phyloP scores from a whole-genome alignment of 2,888 invertebrate species.

The Volucella inflata region DNA sequence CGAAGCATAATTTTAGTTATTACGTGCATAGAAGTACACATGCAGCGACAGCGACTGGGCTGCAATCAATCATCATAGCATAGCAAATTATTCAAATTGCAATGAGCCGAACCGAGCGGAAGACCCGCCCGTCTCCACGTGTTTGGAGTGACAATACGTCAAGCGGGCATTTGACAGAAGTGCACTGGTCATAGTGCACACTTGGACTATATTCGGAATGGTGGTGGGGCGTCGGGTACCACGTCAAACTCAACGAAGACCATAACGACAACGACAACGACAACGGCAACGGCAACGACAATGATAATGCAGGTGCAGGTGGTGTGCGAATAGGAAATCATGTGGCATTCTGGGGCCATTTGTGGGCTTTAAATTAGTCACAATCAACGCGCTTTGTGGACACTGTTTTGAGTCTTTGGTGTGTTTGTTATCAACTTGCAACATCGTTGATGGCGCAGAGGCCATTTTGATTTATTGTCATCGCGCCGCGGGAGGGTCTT shows the following conservation, averaged over 20 bases:
- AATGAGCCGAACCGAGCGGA: constrained; percentile 58
- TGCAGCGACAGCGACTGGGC: neutral
- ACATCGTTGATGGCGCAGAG: constrained; percentile 67
- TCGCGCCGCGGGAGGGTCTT: constrained; percentile 42
- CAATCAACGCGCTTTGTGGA: constrained; percentile 73
- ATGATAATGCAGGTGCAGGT: neutral
- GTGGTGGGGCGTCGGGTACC: too few relatives aligned
- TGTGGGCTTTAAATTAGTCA: constrained; percentile 70
- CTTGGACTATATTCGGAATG: neutral
- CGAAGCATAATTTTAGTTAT: constrained; percentile 55
- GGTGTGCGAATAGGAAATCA: constrained; percentile 65
- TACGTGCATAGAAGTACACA: constrained; percentile 7
- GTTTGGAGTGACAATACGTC: constrained; percentile 47
- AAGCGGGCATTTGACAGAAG: constrained; percentile 46
- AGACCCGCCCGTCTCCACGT: constrained; percentile 70
- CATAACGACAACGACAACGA: neutral
- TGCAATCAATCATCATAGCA: constrained; percentile 64
- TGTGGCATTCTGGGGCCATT: constrained; percentile 63
- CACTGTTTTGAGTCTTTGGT: constrained; percentile 59
- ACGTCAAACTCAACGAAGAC: too few relatives aligned
- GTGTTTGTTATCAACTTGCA: constrained; percentile 66
- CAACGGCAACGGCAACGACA: neutral
- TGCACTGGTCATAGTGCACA: constrained; percentile 34
- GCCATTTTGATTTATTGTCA: constrained; percentile 73
- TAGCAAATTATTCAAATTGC: constrained; percentile 70